Conservation (phyloP, 1,140 invertebrate genomes). For the Lordiphosa mommai region DNA sequence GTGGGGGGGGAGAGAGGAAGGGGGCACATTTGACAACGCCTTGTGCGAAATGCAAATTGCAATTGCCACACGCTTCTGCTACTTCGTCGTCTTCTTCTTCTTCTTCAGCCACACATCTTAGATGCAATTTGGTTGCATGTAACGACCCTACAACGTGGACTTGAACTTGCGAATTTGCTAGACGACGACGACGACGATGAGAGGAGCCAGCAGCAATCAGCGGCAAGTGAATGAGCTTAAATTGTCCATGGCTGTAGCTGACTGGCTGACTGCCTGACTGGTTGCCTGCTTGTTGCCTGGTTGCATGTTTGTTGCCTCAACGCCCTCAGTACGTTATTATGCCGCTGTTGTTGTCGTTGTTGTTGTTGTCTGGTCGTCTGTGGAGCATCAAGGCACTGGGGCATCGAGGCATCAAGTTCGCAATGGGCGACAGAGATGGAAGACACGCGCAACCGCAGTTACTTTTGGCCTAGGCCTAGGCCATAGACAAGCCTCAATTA, state of each 20-base stretch:
- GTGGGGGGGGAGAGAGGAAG: not conserved
- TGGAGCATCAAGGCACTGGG: constrained; percentile 77
- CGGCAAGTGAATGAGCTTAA: constrained; percentile 76
- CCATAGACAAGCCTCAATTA: constrained; percentile 75
- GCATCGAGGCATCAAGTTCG: constrained; percentile 73
- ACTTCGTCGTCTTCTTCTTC: not conserved
- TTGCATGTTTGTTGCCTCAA: constrained; percentile 66
- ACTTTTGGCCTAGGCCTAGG: constrained; percentile 46
- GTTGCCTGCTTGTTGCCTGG: constrained; percentile 11
- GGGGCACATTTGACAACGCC: constrained; percentile 64
- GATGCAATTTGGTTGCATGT: constrained; percentile 60
- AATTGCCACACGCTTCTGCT: constrained; percentile 35
- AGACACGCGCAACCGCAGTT: constrained; percentile 62
- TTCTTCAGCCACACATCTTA: constrained; percentile 21
- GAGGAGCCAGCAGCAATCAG: constrained; percentile 63
- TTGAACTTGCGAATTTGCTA: constrained; percentile 75
- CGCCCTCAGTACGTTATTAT: constrained; percentile 75
- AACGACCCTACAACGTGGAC: constrained; percentile 54
- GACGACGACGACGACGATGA: constrained; percentile 38
- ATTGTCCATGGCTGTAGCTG: constrained; percentile 53
- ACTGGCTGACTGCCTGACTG: constrained; percentile 14
- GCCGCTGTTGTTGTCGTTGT: constrained; percentile 22
- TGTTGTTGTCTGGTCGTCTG: constrained; percentile 70
- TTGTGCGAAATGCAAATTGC: constrained; percentile 63
- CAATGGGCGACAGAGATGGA: constrained; percentile 51